Base-by-base conservation (phyloP, 2,888 invertebrate genomes). In the Macrostomum cliftonense region DNA sequence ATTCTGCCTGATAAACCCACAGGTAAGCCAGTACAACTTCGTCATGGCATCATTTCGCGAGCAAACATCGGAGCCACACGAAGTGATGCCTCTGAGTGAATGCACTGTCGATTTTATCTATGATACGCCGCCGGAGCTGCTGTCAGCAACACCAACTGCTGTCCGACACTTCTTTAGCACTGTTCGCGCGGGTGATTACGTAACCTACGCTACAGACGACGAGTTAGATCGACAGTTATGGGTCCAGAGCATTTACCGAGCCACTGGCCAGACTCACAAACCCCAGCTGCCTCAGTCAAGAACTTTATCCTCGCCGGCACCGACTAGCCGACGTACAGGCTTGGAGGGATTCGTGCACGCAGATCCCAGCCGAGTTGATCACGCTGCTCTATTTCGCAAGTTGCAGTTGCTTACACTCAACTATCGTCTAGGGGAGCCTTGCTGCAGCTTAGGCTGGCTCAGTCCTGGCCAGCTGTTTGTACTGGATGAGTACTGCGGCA, bases 21-120 rank as follows among this genome's bases (percentile, higher is more conserved):
- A 73, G 73, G 75, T 75, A 14, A 93, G 93, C 54, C 97, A 99
- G 75, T 97, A 99, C 73, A 95, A 95, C 39, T 97, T 99, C 75
- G 95, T 97, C 42, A 85, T 97, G 80, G 99, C 97, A 74, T 93
- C 89, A 61, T 97, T 95, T 71, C 85, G 93, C 71, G 93, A 97
- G 73, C 93, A 93, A 76, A 95, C 95, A 74, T 84, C 88, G 20
- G 95, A 99, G 71, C 97, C 97, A 13, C 87, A 91, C 20, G 97
- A 97, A 74, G 93, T 97, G 86, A 88, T 95, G 84, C 93, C 95
- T 72, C 76, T 97, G 51, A 95, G 99, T 72, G 95, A 91, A 16
- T 97, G 91, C 71, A 97, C 95, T 42, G 95, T 99, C 40, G 97
- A 99, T 72, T 97, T 97, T 71, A 4, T 28, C 9, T 28, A 7